Base-by-base conservation (phyloP, 2,888 invertebrate genomes). In the Ecliptopera silaceata region DNA sequence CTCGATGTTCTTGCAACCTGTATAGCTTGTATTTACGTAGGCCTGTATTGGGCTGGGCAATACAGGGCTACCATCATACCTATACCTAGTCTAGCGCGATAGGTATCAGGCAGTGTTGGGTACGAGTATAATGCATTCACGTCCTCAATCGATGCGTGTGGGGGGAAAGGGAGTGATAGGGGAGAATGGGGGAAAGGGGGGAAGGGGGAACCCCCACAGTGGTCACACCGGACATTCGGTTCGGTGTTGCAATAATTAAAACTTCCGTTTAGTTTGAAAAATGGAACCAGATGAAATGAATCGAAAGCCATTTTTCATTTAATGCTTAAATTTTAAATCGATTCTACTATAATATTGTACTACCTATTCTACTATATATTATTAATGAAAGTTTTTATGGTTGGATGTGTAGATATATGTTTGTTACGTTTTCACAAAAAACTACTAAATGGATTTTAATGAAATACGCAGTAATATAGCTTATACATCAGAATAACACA, bases 141-240 rank as follows among this genome's bases (percentile, higher is more conserved):
- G 84, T 83, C 82, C 80, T 71, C 78, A 85, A 85, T 85, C 84
- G 84, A 86, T 85, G 84, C 82, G 80, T 82, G 68, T 52, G 70
- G 74, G 77, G 66, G 66, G 52, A 48, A 50, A 53, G 59, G 53
- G 32, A n/a, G 51, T 38, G 49, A 20, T 3, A 52, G 22, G 63
- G 61, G 59, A 47, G 56, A 55, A 53, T 53, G 53, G 56, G 63
- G 51, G 18, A 4, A 36, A 36, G 20, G 41, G 50, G 57, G 34
- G 15, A 0, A 3, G 50, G 57, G 34, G 15, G 0, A 3, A 42
- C 20, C 50, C 48, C 44, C 38, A 6, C 29, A 13, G 43, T 55
- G 58, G 54, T 44, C 51, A 56, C 51, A 53, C 18, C 20, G 61
- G 55, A 48, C 64, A 59, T 51, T 57, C 60, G 57, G 61, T 13